phyloP scores from a whole-genome alignment of 2,113 vertebrate species.

The Eulemur rufifrons region DNA sequence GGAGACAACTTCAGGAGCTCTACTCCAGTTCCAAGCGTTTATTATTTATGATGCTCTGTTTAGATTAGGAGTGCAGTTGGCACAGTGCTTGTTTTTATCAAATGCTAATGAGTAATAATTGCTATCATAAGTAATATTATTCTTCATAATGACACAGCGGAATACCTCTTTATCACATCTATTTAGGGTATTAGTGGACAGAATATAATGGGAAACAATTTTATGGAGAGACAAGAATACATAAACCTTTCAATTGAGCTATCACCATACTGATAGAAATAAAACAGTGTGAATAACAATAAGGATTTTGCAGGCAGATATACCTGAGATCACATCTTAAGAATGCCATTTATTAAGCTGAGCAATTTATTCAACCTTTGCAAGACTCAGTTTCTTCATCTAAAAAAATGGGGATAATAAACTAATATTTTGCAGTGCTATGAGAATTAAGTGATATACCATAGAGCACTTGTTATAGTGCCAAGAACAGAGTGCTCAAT shows the following conservation, averaged over 20 bases:
- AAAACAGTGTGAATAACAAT: not conserved
- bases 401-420: not conserved
- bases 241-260: constrained; percentile 24
- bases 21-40: not conserved
- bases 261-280: not conserved
- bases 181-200: not conserved
- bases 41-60: not conserved
- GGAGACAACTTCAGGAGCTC: not conserved
- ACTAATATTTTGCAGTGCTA: not conserved
- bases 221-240: not conserved
- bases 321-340: not conserved
- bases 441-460: not conserved
- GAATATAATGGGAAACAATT: not conserved
- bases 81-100: constrained; percentile 10
- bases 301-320: not conserved
- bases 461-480: not conserved
- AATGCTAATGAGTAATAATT: constrained; percentile 59
- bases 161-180: constrained; percentile 14
- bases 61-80: not conserved
- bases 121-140: not conserved
- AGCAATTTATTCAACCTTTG: not conserved
- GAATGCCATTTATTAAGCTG: not conserved
- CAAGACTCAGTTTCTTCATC: not conserved
- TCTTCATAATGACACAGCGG: not conserved
- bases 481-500: not conserved